Evolutionary conservation across 1,140 invertebrate species (phyloP), one percentile per base, ranked within the genome.

Genomic region (Halotydeus destructor): DNA sequence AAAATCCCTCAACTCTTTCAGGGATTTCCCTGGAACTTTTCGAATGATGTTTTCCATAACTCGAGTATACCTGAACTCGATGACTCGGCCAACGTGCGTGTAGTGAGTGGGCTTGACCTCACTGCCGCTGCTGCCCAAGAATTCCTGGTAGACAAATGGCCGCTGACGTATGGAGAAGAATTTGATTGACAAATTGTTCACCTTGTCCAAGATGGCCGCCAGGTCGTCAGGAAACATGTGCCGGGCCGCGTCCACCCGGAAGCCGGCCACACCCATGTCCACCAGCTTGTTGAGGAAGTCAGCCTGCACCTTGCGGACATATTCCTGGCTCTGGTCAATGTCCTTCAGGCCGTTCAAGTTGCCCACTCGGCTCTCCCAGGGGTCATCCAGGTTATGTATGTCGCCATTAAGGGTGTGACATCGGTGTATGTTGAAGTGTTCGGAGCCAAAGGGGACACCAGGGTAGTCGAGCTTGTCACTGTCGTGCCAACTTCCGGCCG

Each of bases 201-300:
- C 51, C 22, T 66, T 57, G n/a, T 59, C 57, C 48, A 67, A 73
- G 38, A 82, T 77, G 3, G 58, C 53, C 31, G 59, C 48, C 3
- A 83, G 56, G 54, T 82, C 75, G n/a, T 45, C 50, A 0, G 78
- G 78, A 73, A 73, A 79, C 74, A 82, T 80, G 55, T 82, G 77
- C 51, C 80, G 81, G 0, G 75, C 71, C 18, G 76, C 75, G 54
- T 78, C 75, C 34, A 75, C 64, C 50, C 73, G 54, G 57, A 81
- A 78, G 3, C 45, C 43, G 14, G 80, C 80, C 3, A 85, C 78
- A 16, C 84, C 83, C 32, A 70, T 53, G 28, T 70, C 68, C 36
- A 84, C 69, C 1, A 78, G 57, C 16, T 63, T 59, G 57, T 83
- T 81, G 54, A 83, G 53, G 52, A 71, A 78, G 1, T 69, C 67